Evolutionary conservation across 2,888 invertebrate species (phyloP).

Genomic region (Amphipyra tragopoginis): DNA sequence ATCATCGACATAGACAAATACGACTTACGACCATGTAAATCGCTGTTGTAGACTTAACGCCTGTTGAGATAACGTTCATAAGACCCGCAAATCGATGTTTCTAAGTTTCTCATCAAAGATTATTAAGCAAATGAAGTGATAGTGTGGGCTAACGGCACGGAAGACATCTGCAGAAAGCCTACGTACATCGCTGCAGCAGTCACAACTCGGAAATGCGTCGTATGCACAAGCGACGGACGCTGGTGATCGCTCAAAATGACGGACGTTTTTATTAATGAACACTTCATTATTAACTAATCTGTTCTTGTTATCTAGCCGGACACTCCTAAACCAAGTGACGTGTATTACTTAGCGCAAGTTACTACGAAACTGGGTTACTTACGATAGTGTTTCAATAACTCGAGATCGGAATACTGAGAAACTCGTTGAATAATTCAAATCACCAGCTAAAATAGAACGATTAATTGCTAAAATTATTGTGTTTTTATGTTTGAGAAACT

Average conservation of each 20-base stretch:
- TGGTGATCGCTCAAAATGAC: background rate
- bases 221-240: background rate
- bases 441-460: slow-evolving; percentile 36
- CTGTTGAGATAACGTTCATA: slow-evolving; percentile 29
- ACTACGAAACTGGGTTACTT: slow-evolving; percentile 52
- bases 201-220: background rate
- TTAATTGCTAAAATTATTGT: slow-evolving; percentile 38
- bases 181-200: background rate
- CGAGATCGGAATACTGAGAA: slow-evolving; percentile 36
- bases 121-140: slow-evolving; percentile 1
- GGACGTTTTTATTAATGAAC: background rate
- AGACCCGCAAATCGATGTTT: slow-evolving; percentile 9
- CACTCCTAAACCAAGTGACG: slow-evolving; percentile 52
- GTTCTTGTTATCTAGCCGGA: slow-evolving; percentile 43
- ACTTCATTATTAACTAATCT: slow-evolving; percentile 26
- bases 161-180: slow-evolving; percentile 6
- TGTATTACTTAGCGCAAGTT: slow-evolving; percentile 41
- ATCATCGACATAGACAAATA: slow-evolving; percentile 51
- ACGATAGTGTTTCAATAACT: slow-evolving; percentile 51
- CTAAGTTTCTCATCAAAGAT: slow-evolving; percentile 14
- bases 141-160: background rate
- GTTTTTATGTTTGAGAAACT: slow-evolving; percentile 14
- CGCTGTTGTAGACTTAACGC: slow-evolving; percentile 20
- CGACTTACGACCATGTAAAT: slow-evolving; percentile 16
- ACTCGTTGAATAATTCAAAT: slow-evolving; percentile 35